These are phyloP conservation scores for Parotia lawesii DNA, from an alignment of 2,113 vertebrate genomes.

Conservation along the genomic window DNA sequence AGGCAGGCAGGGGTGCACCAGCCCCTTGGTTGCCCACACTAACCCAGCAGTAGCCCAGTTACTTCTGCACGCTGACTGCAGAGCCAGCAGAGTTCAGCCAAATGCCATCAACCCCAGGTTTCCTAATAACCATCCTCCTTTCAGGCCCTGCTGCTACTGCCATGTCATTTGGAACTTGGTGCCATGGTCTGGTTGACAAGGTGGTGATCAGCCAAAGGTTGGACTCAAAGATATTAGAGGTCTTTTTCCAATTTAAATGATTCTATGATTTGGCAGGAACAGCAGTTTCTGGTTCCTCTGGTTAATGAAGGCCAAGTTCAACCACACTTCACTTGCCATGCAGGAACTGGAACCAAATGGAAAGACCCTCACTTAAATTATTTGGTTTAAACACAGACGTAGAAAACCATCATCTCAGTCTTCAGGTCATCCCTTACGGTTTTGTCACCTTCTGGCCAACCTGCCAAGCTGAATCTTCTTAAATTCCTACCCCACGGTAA, in stretches of 20 bases:
- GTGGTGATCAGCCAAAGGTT: background rate
- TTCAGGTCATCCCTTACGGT: background rate
- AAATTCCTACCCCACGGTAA: background rate
- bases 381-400: background rate
- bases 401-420: background rate
- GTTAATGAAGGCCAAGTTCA: background rate
- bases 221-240: background rate
- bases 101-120: background rate
- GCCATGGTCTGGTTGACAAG: background rate
- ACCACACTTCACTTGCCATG: background rate
- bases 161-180: background rate
- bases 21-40: background rate
- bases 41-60: background rate
- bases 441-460: background rate
- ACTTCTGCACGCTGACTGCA: background rate
- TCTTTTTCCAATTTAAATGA: background rate
- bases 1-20: accelerated
- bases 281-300: background rate
- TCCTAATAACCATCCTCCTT: background rate
- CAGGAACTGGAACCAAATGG: background rate
- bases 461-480: background rate
- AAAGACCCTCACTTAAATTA: background rate
- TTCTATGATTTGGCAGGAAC: background rate
- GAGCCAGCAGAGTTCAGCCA: background rate
- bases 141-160: background rate